Evolutionary conservation across 2,797 vertebrate species (phyloP).

Genomic region (Syngnathus rostellatus): DNA sequence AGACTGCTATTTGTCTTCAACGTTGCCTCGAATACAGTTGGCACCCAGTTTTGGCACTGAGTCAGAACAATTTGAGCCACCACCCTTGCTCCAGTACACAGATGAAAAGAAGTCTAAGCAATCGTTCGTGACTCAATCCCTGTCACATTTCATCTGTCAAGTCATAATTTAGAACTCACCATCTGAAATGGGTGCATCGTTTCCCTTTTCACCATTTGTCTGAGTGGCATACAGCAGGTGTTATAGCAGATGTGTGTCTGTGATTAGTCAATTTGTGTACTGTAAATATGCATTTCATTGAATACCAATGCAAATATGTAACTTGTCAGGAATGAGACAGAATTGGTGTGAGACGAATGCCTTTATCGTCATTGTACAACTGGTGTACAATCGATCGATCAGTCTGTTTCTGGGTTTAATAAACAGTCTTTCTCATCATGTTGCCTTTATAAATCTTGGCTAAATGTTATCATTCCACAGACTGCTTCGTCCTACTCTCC

Average conservation of each 20-base stretch:
- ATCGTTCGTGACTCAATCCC: slow-evolving; percentile 48
- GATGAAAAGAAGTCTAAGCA: slow-evolving; percentile 14
- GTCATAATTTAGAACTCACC: slow-evolving; percentile 39
- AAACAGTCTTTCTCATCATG: too few relatives aligned
- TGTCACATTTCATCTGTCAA: slow-evolving; percentile 40
- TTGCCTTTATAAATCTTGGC: too few relatives aligned
- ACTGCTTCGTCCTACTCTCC: too few relatives aligned
- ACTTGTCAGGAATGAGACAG: too few relatives aligned
- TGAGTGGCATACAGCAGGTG: slow-evolving; percentile 51
- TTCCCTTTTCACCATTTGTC: slow-evolving; percentile 40
- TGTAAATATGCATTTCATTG: too few relatives aligned
- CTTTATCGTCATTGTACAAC: too few relatives aligned
- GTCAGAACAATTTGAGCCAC: slow-evolving; percentile 19
- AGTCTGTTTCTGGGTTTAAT: too few relatives aligned
- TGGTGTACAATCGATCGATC: too few relatives aligned
- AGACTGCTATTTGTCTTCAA: slow-evolving; percentile 45
- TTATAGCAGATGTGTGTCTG: slow-evolving; percentile 38
- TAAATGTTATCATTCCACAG: too few relatives aligned
- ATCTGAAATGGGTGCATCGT: slow-evolving; percentile 39
- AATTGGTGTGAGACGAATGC: too few relatives aligned
- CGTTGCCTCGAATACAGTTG: slow-evolving; percentile 23
- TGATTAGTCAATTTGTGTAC: too few relatives aligned
- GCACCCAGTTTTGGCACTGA: slow-evolving; percentile 22
- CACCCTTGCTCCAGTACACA: slow-evolving; percentile 23
- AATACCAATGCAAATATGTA: too few relatives aligned